These are phyloP conservation scores for Oscheius sp. DNA, from an alignment of 2,888 invertebrate genomes.

Conservation along the genomic window DNA sequence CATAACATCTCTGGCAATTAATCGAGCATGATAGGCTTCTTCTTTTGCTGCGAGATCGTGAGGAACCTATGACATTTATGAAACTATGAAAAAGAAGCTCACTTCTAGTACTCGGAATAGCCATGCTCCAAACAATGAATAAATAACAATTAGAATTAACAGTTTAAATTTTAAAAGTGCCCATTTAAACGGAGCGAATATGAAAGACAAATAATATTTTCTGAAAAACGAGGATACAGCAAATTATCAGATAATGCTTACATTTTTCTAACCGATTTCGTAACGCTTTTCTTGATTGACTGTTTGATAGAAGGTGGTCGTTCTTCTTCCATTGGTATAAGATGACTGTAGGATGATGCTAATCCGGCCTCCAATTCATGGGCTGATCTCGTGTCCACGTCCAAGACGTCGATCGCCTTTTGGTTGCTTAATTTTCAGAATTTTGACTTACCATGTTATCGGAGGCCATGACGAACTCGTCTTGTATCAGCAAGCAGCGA, in stretches of 20 bases:
- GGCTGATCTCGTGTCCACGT: constrained; percentile 11
- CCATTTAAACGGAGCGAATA: constrained; percentile 36
- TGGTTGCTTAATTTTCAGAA: not conserved
- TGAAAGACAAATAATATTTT: constrained; percentile 39
- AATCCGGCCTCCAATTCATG: constrained; percentile 33
- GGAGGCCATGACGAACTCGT: constrained; percentile 27
- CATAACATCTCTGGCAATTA: constrained; percentile 65
- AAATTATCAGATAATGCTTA: constrained; percentile 13
- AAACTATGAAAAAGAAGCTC: too few relatives aligned
- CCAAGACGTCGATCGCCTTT: constrained; percentile 20
- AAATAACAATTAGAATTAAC: constrained; percentile 57
- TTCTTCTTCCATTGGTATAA: constrained; percentile 45
- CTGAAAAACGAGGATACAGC: constrained; percentile 31
- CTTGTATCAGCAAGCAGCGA: constrained; percentile 28
- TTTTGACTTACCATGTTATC: constrained; percentile 29
- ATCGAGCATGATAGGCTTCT: constrained; percentile 55
- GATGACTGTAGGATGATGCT: constrained; percentile 34
- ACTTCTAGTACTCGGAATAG: constrained; percentile 66
- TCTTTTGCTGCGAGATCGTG: constrained; percentile 58
- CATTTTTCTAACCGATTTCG: constrained; percentile 41
- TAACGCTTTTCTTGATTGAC: constrained; percentile 42
- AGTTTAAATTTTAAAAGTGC: constrained; percentile 42
- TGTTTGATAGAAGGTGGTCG: constrained; percentile 36
- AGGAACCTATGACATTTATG: constrained; percentile 43
- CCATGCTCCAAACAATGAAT: constrained; percentile 64